Evolutionary conservation across 2,888 invertebrate genomes (phyloP).

Genomic region (Scelioninae gen. 1): DNA sequence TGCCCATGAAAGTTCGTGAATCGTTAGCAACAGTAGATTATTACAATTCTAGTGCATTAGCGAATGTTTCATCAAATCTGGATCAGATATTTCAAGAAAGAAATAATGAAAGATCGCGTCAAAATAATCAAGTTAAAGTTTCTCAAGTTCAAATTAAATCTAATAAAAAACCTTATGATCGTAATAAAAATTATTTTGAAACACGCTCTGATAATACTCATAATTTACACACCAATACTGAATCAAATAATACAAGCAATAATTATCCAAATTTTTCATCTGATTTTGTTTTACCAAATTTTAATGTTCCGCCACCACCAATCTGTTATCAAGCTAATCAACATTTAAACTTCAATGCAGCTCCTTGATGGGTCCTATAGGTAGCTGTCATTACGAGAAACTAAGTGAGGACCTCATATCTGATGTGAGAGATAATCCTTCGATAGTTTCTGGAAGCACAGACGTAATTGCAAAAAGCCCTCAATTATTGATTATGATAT

Average conservation of each 20-base stretch:
- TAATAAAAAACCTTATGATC: not conserved
- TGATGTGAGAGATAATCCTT: not conserved
- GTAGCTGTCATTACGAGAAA: not conserved
- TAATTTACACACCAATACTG: not conserved
- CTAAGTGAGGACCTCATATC: not conserved
- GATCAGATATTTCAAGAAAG: not conserved
- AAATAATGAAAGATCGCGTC: not conserved
- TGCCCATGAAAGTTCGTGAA: not conserved
- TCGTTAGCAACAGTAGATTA: not conserved
- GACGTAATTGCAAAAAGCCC: not conserved
- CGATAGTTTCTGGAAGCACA: not conserved
- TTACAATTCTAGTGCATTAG: not conserved
- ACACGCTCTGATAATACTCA: too few relatives aligned
- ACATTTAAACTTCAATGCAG: slow-evolving; percentile 1
- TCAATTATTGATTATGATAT: not conserved
- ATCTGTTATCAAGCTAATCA: not conserved
- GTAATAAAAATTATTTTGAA: not conserved
- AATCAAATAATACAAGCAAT: not conserved
- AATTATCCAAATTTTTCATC: not conserved
- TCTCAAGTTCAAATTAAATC: not conserved
- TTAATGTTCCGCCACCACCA: not conserved
- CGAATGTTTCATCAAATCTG: not conserved
- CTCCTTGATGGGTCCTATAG: not conserved
- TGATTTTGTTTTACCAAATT: not conserved
- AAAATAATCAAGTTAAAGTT: not conserved